Conservation (phyloP, 2,797 vertebrate genomes). For the Chanos chanos region DNA sequence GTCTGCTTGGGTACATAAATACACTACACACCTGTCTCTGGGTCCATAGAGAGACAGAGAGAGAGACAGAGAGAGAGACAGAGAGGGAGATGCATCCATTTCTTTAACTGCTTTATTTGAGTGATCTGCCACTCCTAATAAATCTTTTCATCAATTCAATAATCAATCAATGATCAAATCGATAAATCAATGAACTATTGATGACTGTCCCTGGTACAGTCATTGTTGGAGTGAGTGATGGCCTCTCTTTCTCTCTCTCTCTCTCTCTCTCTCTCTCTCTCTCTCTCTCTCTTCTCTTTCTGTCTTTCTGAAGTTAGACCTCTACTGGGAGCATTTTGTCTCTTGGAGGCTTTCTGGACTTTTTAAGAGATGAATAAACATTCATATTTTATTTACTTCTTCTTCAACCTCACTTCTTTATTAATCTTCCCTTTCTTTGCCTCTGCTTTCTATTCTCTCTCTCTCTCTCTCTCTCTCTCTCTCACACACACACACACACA, state of each 20-base stretch:
- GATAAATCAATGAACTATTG: slow-evolving; percentile 18
- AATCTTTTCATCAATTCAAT: slow-evolving; percentile 10
- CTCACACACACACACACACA: slow-evolving; percentile 36
- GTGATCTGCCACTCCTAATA: slow-evolving; percentile 9
- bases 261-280: not conserved
- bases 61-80: too few relatives aligned
- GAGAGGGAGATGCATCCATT: slow-evolving; percentile 6
- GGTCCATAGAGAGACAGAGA: too few relatives aligned
- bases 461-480: too few relatives aligned
- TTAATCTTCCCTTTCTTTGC: too few relatives aligned
- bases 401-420: not conserved
- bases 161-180: slow-evolving; percentile 23
- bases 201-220: not conserved
- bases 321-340: too few relatives aligned
- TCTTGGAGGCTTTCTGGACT: too few relatives aligned
- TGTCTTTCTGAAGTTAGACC: too few relatives aligned
- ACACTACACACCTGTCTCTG: too few relatives aligned
- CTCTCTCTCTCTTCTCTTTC: not conserved
- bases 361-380: not conserved
- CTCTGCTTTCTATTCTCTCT: too few relatives aligned
- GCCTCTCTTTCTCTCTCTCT: not conserved
- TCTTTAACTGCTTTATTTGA: too few relatives aligned
- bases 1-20: not conserved
- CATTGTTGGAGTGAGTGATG: not conserved
- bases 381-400: not conserved